Evolutionary conservation across 2,113 vertebrate species (phyloP), one percentile per base, ranked within the genome.

Genomic region (Gobiocypris rarus): DNA sequence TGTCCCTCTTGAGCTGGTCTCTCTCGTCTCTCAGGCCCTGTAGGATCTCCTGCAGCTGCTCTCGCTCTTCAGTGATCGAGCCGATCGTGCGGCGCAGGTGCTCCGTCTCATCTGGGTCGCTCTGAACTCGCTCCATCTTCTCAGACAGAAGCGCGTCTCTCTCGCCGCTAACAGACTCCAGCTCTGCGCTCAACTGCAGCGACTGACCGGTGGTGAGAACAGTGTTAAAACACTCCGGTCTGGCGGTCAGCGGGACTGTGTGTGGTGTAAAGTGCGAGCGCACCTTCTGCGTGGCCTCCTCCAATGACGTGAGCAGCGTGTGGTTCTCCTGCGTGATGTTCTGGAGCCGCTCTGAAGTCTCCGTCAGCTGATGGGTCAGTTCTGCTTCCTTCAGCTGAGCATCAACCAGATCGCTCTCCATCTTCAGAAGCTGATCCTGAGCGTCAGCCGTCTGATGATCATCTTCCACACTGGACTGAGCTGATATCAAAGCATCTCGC

Each of bases 401-500:
- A 1, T 87, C 86, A 0, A 75, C 38, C 75, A 85, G 48, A 14
- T 83, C 65, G 54, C 41, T 83, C 69, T 87, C 86, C 79, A 85
- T 79, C 71, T 65, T 80, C 34, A 85, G 9, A 9, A 75, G 83
- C 2, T 75, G 80, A 9, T 83, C 83, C 28, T 43, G 45, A 4
- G 67, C 58, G 8, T 41, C 67, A 9, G 45, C 26, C 28, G 45
- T 0, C 41, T 38, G 0, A 14, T 28, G 9, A 11, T 83, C 67
- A 22, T 80, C 50, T 4, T 13, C n/a, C n/a, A n/a, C n/a, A n/a
- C n/a, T n/a, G n/a, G n/a, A n/a, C 31, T 1, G 31, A 31, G 1
- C 31, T 31, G 1, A 79, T 34, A 61, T 67, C 24, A 96, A 84
- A 3, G 81, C 75, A 26, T 96, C 94, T 85, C 88, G 93, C 84